Conservation (phyloP, 1,140 invertebrate genomes). For the Eupeodes corollae region DNA sequence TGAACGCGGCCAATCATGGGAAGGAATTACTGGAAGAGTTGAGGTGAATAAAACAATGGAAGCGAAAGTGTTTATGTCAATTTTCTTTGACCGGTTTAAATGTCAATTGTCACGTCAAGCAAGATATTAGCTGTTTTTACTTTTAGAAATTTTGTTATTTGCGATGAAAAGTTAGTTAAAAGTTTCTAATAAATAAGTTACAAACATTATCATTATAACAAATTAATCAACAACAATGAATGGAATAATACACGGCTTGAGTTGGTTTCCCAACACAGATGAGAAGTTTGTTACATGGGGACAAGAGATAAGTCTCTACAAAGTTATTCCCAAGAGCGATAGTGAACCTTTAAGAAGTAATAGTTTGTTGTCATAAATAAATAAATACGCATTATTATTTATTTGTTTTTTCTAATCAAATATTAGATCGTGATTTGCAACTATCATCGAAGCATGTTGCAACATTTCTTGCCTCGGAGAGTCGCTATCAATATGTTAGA, state of each 20-base stretch:
- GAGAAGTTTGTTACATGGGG: slow-evolving; percentile 81
- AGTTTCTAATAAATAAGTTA: too few species aligned
- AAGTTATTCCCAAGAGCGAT: slow-evolving; percentile 45
- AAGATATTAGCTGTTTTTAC: too few species aligned
- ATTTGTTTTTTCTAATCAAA: too few species aligned
- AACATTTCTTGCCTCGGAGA: slow-evolving; percentile 28
- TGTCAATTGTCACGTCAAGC: too few species aligned
- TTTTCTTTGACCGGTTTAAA: too few species aligned
- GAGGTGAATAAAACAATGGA: too few species aligned
- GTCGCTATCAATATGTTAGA: slow-evolving; percentile 31
- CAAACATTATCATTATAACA: too few species aligned
- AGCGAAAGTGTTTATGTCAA: too few species aligned
- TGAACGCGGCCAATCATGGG: too few species aligned
- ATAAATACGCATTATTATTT: not conserved
- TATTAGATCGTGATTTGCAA: slow-evolving; percentile 5
- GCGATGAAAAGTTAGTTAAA: too few species aligned
- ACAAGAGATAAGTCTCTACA: slow-evolving; percentile 71
- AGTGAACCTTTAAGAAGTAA: slow-evolving; percentile 13
- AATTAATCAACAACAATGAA: slow-evolving; percentile 15
- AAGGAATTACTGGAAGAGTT: too few species aligned
- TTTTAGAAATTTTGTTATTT: too few species aligned
- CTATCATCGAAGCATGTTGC: slow-evolving; percentile 17
- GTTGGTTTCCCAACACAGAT: slow-evolving; percentile 65
- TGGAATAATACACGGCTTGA: slow-evolving; percentile 52
- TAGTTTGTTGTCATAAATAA: not conserved